phyloP scores from a whole-genome alignment of 1,140 invertebrate species.

The Drosophila murphyi region DNA sequence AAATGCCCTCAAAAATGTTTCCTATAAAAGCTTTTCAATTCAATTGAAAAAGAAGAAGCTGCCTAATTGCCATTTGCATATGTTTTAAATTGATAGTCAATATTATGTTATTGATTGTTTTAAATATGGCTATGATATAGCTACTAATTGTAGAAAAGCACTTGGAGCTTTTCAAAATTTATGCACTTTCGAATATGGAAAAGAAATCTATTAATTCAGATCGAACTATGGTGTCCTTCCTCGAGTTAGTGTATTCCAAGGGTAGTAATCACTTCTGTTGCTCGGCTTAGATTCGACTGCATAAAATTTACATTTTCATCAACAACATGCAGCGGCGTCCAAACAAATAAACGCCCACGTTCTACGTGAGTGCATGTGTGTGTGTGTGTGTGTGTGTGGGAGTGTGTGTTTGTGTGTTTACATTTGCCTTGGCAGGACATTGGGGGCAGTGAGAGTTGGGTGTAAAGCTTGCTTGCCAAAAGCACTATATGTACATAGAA shows the following conservation, averaged over 20 bases:
- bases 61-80: too few species aligned
- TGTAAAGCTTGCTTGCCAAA: slow-evolving; percentile 10
- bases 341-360: slow-evolving; percentile 53
- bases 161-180: not conserved
- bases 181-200: slow-evolving; percentile 1
- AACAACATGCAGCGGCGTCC: slow-evolving; percentile 52
- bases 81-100: too few species aligned
- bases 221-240: slow-evolving; percentile 5
- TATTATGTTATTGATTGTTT: too few species aligned
- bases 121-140: too few species aligned
- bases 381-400: not conserved
- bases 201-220: slow-evolving; percentile 19
- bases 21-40: not conserved
- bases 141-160: not conserved
- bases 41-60: not conserved
- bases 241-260: slow-evolving; percentile 24
- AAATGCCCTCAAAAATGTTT: not conserved
- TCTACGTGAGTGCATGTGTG: not conserved
- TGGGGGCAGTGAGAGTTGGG: slow-evolving; percentile 3
- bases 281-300: slow-evolving; percentile 46
- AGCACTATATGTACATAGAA: slow-evolving; percentile 42
- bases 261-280: slow-evolving; percentile 43
- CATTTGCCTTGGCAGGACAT: slow-evolving; percentile 20
- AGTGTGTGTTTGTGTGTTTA: slow-evolving; percentile 25
- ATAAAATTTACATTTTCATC: slow-evolving; percentile 78